A percentile compares a stretch with the other conserved stretches of the same genome.
These are phyloP conservation scores for Meriones psammophilus DNA, from an alignment of 2,797 vertebrate species.

Conservation along the genomic window DNA sequence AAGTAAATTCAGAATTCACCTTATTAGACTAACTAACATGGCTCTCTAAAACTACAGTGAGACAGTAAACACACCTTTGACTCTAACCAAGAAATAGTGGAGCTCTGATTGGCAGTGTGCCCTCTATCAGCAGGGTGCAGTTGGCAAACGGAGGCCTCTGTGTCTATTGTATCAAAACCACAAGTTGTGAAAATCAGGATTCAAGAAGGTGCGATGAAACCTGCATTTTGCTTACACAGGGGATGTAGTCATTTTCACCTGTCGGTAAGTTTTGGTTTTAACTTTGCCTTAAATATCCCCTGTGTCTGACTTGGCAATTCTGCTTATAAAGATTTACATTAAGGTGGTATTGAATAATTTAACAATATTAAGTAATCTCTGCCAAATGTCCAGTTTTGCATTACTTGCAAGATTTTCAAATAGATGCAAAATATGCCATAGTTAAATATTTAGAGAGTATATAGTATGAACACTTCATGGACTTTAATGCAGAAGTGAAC, in stretches of 20 bases:
- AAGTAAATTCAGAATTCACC: conserved; percentile 46
- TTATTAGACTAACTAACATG: background rate
- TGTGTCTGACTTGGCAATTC: background rate
- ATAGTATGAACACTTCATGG: background rate
- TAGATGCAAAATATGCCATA: background rate
- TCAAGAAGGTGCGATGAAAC: background rate
- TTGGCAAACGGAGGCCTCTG: background rate
- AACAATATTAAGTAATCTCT: background rate
- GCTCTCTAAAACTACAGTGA: background rate
- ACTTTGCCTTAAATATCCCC: background rate
- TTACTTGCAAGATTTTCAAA: background rate
- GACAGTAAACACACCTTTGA: background rate
- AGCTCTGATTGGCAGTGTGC: background rate
- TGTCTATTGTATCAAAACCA: conserved; percentile 17
- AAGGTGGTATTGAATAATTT: background rate
- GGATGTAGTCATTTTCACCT: background rate
- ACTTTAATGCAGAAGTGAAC: conserved; percentile 14
- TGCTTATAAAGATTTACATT: background rate
- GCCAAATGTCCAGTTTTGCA: background rate
- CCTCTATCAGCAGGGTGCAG: background rate
- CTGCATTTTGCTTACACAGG: background rate
- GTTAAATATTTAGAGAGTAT: conserved; percentile 16
- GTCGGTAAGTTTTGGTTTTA: background rate
- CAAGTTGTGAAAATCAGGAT: background rate
- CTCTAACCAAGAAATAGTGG: background rate